Base-by-base conservation (phyloP, 2,113 vertebrate genomes). In the Albula glossodonta region DNA sequence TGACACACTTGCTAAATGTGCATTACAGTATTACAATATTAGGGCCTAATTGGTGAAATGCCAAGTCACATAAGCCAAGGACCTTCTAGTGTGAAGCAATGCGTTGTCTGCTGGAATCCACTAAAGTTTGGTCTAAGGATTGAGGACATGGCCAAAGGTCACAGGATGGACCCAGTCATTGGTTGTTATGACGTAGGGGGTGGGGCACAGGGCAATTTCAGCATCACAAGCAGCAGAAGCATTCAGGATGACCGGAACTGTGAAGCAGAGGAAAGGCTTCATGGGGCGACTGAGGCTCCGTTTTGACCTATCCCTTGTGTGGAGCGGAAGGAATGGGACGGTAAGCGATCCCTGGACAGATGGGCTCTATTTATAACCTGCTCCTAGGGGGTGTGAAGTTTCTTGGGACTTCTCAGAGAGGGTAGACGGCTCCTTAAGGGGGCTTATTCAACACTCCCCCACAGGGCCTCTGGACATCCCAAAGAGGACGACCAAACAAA, bases 351-450 rank as follows among this genome's bases (percentile, higher is more conserved):
- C 91, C 90, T 63, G 83, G 86, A 92, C 94, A 95, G 93, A 94
- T 94, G 94, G 93, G 60, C 84, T 86, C 93, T 96, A 96, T 95
- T 93, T 96, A 95, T 95, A 95, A 89, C 41, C 78, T 78, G 31
- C 4, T 77, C 91, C 66, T 79, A 1, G 80, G 86, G 85, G 91
- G 95, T 93, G 92, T 95, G 91, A 0, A 86, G 91, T 96, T 95
- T 93, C 94, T 91, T 86, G 85, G 57, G 49, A 80, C 52, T 83
- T 82, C 56, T 48, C 12, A 82, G 49, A 48, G 60, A 51, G 60
- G 77, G 85, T 78, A 31, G 52, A 31, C 80, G 52, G 87, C 88
- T 90, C 83, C 89, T 93, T 90, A 87, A 91, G 89, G 83, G 78
- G 86, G 86, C 85, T 81, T 53, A 86, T 56, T 83, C 80, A 83